Evolutionary conservation across 2,797 vertebrate species (phyloP).

Genomic region (Sciurus vulgaris): DNA sequence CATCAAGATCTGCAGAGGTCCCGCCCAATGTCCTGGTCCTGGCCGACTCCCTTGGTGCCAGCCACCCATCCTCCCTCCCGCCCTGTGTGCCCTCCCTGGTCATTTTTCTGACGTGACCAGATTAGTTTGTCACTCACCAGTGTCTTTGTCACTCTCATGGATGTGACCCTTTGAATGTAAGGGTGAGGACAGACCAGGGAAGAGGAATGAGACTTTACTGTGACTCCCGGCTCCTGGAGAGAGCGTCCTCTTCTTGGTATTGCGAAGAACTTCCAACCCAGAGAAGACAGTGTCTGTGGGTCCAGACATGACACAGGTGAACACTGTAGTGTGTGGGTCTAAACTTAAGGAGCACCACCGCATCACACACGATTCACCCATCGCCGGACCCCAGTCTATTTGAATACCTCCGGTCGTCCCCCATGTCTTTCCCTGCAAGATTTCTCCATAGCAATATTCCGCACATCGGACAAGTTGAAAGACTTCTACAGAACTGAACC

Average conservation of each 20-base stretch:
- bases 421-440: not conserved
- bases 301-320: not conserved
- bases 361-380: not conserved
- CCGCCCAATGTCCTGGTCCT: rapidly evolving
- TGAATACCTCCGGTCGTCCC: not conserved
- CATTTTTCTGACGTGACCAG: not conserved
- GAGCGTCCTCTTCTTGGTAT: not conserved
- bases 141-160: not conserved
- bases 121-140: not conserved
- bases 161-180: not conserved
- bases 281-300: too few relatives aligned
- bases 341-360: not conserved
- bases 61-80: not conserved
- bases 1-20: not conserved
- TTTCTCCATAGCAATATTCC: not conserved
- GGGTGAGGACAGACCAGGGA: not conserved
- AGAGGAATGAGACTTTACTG: not conserved
- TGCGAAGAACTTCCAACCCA: not conserved
- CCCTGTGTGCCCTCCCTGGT: too few relatives aligned
- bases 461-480: not conserved
- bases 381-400: not conserved
- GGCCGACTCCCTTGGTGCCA: not conserved
- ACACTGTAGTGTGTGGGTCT: not conserved
- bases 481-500: not conserved
- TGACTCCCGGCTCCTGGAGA: not conserved